Conservation (phyloP, 1,140 invertebrate genomes). For the Oedothorax gibbosus region DNA sequence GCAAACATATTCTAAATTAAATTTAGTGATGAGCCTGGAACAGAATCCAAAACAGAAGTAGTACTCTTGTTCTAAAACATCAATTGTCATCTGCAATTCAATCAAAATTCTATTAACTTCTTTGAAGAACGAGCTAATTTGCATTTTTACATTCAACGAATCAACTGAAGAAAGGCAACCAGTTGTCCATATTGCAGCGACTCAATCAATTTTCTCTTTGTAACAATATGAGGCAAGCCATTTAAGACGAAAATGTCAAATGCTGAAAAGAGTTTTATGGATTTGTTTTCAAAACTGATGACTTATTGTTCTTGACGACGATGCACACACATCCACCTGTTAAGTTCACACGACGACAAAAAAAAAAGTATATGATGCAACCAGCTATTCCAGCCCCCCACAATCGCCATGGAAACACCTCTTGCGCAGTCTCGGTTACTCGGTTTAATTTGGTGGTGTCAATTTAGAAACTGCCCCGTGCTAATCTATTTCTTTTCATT, state of each 20-base stretch:
- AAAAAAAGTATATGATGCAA: slow-evolving; percentile 40
- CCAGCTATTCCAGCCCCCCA: not conserved
- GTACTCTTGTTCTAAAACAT: too few species aligned
- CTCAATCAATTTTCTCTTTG: not conserved
- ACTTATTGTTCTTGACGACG: not conserved
- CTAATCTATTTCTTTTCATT: slow-evolving; percentile 55
- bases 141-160: too few species aligned
- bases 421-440: slow-evolving; percentile 44
- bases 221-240: not conserved
- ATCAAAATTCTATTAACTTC: too few species aligned
- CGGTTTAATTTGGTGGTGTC: slow-evolving; percentile 50
- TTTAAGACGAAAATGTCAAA: not conserved
- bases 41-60: too few species aligned
- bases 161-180: too few species aligned
- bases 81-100: too few species aligned
- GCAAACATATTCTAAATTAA: too few species aligned
- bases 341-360: too few species aligned
- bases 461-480: slow-evolving; percentile 18
- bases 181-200: too few species aligned
- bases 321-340: not conserved
- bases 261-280: not conserved
- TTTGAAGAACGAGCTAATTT: too few species aligned
- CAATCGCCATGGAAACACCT: slow-evolving; percentile 29
- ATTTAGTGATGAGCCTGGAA: too few species aligned
- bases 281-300: not conserved